Evolutionary conservation across 92 coral and sea anemone genomes (phyloP).

Genomic region (Paragorgia papillata): DNA sequence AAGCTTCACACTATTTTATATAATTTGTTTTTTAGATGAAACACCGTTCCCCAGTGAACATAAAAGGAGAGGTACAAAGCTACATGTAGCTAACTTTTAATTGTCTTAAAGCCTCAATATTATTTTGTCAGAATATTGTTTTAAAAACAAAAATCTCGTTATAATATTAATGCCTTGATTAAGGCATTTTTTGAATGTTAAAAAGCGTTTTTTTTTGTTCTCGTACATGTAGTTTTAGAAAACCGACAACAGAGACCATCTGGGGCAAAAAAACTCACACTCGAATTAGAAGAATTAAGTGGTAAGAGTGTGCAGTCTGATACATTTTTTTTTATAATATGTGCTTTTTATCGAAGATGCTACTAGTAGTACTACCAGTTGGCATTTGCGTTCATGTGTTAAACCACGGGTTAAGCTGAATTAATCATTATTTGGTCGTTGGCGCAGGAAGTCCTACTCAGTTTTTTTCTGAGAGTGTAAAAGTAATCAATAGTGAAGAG

Average conservation of each 20-base stretch:
- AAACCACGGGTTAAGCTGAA: background rate
- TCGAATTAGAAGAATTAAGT: conserved; percentile 18
- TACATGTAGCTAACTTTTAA: conserved; percentile 2
- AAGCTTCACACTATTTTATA: too few species aligned
- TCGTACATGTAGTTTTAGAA: conserved; percentile 7
- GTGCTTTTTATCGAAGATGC: too few species aligned
- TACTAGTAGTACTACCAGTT: too few species aligned
- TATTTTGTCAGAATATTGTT: background rate
- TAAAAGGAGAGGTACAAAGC: conserved; percentile 7
- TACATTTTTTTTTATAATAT: too few species aligned
- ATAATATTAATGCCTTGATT: background rate
- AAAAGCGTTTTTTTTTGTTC: background rate
- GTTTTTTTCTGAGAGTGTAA: too few species aligned
- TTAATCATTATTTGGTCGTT: background rate
- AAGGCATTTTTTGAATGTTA: background rate
- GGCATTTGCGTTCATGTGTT: background rate
- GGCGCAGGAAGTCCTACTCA: too few species aligned
- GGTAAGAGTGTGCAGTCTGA: background rate
- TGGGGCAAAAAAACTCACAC: conserved; percentile 5
- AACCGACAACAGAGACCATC: conserved; percentile 11
- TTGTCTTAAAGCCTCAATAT: background rate
- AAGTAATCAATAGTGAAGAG: too few species aligned
- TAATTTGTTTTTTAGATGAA: conserved; percentile 40
- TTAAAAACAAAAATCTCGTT: too few species aligned
- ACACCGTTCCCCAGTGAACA: conserved; percentile 56